phyloP scores from a whole-genome alignment of 2,888 invertebrate genomes.

The Anodontia alba region DNA sequence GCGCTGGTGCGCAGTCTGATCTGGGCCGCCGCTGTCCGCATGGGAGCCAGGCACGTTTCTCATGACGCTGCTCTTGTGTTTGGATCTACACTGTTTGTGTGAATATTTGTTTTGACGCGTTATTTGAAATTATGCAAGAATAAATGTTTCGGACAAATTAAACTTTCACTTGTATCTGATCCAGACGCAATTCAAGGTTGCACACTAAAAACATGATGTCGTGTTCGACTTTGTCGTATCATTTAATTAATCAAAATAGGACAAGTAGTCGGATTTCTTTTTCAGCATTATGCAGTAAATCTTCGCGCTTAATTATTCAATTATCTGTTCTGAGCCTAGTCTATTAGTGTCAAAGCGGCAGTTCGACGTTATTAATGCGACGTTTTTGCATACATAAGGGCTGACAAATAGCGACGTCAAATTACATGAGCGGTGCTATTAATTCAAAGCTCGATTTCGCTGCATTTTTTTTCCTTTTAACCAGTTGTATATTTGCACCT shows the following conservation, averaged over 20 bases:
- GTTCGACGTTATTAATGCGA: slow-evolving; percentile 10
- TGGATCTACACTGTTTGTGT: too few relatives aligned
- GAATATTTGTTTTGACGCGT: too few relatives aligned
- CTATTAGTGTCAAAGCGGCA: slow-evolving; percentile 17
- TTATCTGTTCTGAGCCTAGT: slow-evolving; percentile 2
- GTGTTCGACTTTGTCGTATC: neutral
- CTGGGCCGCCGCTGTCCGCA: too few relatives aligned
- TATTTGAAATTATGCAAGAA: too few relatives aligned
- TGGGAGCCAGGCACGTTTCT: too few relatives aligned
- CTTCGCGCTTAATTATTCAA: slow-evolving; percentile 8
- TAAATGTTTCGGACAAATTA: too few relatives aligned
- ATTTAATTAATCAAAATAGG: neutral
- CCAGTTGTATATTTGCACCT: neutral
- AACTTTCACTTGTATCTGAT: too few relatives aligned
- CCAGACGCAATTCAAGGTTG: too few relatives aligned
- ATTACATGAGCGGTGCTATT: neutral
- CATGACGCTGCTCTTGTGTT: too few relatives aligned
- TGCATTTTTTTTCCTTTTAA: neutral
- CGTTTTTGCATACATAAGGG: neutral
- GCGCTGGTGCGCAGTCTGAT: too few relatives aligned
- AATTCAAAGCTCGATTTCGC: neutral
- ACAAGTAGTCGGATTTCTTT: neutral
- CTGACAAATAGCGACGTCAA: slow-evolving; percentile 7
- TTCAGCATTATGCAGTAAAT: neutral
- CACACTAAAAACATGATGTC: too few relatives aligned